phyloP scores from a whole-genome alignment of 2,888 invertebrate species.

The Drosophila subquinaria region DNA sequence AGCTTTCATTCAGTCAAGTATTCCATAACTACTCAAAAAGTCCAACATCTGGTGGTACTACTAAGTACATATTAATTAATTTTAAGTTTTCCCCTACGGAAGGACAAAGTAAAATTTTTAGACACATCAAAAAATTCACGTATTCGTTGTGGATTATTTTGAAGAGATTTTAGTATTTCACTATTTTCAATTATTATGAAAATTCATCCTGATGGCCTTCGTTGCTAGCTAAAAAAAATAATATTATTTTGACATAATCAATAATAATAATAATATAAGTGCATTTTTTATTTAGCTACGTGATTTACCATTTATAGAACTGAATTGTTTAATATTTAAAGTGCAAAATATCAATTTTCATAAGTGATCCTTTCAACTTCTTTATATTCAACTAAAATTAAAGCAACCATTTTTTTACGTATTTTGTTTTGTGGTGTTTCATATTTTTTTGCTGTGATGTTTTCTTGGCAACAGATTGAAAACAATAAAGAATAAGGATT shows the following conservation, averaged over 20 bases:
- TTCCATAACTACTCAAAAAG: not conserved
- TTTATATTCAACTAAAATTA: not conserved
- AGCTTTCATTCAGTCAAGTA: not conserved
- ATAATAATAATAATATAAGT: too few relatives aligned
- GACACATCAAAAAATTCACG: too few relatives aligned
- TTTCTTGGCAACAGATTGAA: slow-evolving; percentile 14
- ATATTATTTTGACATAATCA: too few relatives aligned
- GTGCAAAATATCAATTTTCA: not conserved
- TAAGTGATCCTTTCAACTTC: not conserved
- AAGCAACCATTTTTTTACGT: not conserved
- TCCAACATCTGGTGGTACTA: not conserved
- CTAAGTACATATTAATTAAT: not conserved
- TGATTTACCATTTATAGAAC: too few relatives aligned
- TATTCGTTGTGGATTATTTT: too few relatives aligned
- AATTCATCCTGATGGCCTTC: too few relatives aligned
- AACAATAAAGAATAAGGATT: slow-evolving; percentile 16
- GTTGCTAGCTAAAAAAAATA: too few relatives aligned
- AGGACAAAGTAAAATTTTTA: too few relatives aligned
- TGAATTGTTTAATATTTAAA: not conserved
- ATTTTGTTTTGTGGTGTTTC: slow-evolving; percentile 7
- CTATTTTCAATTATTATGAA: too few relatives aligned
- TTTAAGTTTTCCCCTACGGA: not conserved
- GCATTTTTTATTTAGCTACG: too few relatives aligned
- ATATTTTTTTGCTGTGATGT: slow-evolving; percentile 14
- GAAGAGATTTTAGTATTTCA: too few relatives aligned